Conservation (phyloP, 2,888 invertebrate species). For the Bhutanitis thaidina region DNA sequence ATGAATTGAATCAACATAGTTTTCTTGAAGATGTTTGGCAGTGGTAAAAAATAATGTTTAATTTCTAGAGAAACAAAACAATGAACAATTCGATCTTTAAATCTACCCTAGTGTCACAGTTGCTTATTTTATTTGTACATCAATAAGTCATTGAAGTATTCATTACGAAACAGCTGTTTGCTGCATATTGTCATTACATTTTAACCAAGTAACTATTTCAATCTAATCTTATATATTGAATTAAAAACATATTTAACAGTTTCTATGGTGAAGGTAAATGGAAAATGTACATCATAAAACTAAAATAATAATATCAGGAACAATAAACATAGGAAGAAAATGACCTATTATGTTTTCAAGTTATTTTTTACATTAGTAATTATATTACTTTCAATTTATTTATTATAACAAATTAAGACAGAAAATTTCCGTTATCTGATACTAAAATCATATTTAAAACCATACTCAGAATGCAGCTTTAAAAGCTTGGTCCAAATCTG, state of each 20-base stretch:
- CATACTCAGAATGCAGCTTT: constrained; percentile 62
- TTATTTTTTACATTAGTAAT: constrained; percentile 8
- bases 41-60: background rate
- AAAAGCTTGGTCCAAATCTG: constrained; percentile 91
- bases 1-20: background rate
- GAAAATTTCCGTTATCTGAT: background rate
- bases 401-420: background rate
- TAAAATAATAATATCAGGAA: constrained; percentile 6
- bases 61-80: background rate
- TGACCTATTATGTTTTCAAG: constrained; percentile 2
- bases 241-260: too few relatives aligned
- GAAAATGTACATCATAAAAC: constrained; percentile 2
- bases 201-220: too few relatives aligned
- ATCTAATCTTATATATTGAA: too few relatives aligned
- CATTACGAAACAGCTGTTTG: background rate
- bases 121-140: background rate
- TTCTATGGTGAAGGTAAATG: background rate
- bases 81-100: background rate
- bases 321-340: background rate
- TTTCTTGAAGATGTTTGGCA: background rate
- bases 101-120: background rate
- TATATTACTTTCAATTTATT: constrained; percentile 9
- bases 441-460: background rate
- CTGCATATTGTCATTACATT: background rate
- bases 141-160: background rate